phyloP scores from a whole-genome alignment of 2,888 invertebrate genomes.

The Lampropteryx suffumata region DNA sequence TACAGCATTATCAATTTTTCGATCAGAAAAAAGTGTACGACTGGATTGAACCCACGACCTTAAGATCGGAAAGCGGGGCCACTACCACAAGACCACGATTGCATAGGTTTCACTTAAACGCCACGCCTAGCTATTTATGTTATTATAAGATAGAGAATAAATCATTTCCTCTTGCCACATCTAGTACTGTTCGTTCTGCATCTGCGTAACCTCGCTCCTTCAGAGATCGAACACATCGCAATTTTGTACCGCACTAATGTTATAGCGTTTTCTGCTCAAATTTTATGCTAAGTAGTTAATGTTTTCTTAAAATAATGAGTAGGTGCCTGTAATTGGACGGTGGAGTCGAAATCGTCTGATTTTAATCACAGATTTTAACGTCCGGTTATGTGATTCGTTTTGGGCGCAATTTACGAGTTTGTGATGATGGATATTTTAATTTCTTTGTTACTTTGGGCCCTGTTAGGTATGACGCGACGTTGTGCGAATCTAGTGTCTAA shows the following conservation, averaged over 20 bases:
- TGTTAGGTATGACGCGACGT: neutral
- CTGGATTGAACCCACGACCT: no score
- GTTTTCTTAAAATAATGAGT: conserved; percentile 71
- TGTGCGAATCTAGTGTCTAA: no score
- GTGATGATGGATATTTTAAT: conserved; percentile 23
- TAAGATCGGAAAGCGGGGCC: no score
- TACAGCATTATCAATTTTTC: no score
- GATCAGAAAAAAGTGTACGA: no score
- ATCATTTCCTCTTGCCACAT: conserved; percentile 31
- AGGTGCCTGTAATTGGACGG: conserved; percentile 52
- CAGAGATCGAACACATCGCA: conserved; percentile 57
- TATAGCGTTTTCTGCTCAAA: conserved; percentile 61
- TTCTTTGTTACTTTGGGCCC: neutral
- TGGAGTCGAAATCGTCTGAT: conserved; percentile 45
- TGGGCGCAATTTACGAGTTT: conserved; percentile 9
- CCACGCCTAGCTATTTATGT: no score
- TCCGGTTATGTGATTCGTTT: conserved; percentile 10
- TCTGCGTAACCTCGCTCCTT: conserved; percentile 21
- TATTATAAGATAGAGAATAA: no score
- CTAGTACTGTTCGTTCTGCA: conserved; percentile 35
- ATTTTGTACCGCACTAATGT: conserved; percentile 68
- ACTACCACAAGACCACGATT: no score
- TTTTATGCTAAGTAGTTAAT: conserved; percentile 67
- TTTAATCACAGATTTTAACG: conserved; percentile 42
- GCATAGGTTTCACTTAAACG: no score